Conservation (phyloP, 2,113 vertebrate species). For the Tautogolabrus adspersus region DNA sequence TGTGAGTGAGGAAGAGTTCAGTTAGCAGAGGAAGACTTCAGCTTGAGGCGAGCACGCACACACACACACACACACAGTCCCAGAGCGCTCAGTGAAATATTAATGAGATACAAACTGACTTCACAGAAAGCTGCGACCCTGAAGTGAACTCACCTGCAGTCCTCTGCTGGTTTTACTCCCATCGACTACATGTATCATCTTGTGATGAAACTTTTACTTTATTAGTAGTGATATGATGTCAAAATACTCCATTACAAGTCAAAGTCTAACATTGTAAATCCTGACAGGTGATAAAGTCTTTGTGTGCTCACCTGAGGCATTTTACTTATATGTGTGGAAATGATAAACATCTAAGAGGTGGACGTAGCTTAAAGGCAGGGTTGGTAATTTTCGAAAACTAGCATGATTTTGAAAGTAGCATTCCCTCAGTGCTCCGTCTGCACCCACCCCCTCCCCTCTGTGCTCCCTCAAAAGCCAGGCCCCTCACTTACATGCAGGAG, state of each 20-base stretch:
- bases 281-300: too few species aligned
- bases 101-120: slow-evolving; percentile 54
- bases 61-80: slow-evolving; percentile 7
- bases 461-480: too few species aligned
- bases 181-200: not conserved
- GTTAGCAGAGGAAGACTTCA: slow-evolving; percentile 22
- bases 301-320: not conserved
- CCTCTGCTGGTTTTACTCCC: slow-evolving; percentile 5
- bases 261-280: too few species aligned
- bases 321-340: too few species aligned
- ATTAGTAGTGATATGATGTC: not conserved
- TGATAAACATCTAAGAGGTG: too few species aligned
- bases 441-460: too few species aligned
- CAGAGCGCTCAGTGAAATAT: slow-evolving; percentile 12
- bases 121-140: slow-evolving; percentile 30
- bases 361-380: too few species aligned
- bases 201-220: not conserved
- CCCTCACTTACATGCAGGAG: too few species aligned
- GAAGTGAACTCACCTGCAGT: slow-evolving; percentile 38
- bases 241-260: not conserved
- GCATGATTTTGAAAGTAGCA: too few species aligned
- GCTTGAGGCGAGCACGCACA: slow-evolving; percentile 19
- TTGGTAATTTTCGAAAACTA: too few species aligned
- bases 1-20: slow-evolving; percentile 26
- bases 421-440: too few species aligned